phyloP scores from a whole-genome alignment of 2,797 vertebrate species.

The Apogon talboti region DNA sequence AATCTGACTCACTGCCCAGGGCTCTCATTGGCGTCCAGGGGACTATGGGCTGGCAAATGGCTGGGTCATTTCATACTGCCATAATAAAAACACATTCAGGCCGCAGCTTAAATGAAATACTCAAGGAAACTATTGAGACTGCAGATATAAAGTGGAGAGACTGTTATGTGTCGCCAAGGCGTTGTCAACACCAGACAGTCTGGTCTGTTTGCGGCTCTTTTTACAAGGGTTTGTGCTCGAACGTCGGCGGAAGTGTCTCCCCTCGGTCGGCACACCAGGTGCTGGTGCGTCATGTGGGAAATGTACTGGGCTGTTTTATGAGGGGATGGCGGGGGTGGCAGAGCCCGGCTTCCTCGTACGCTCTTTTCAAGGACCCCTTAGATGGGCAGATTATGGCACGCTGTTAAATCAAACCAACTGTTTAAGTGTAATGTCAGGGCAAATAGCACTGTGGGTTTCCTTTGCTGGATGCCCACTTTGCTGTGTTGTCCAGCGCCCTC shows the following conservation, averaged over 20 bases:
- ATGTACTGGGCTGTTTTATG: conserved; percentile 50
- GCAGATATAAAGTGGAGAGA: conserved; percentile 44
- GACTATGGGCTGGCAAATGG: conserved; percentile 57
- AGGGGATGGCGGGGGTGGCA: conserved; percentile 23
- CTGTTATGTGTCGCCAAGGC: conserved; percentile 63
- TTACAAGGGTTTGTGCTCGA: conserved; percentile 57
- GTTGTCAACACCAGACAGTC: conserved; percentile 76
- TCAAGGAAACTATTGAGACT: conserved; percentile 56
- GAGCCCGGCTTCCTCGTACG: conserved; percentile 16
- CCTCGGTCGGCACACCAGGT: conserved; percentile 59
- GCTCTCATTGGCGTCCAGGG: conserved; percentile 57
- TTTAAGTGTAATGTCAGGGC: conserved; percentile 52
- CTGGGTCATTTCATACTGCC: conserved; percentile 60
- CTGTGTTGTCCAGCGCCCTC: conserved; percentile 3
- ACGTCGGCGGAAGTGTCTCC: conserved; percentile 68
- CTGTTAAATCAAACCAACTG: conserved; percentile 49
- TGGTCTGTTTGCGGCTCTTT: conserved; percentile 69
- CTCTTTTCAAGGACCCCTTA: conserved; percentile 30
- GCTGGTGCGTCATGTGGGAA: conserved; percentile 56
- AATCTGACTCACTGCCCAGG: conserved; percentile 57
- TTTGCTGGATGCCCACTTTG: conserved; percentile 3
- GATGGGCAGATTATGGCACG: conserved; percentile 32
- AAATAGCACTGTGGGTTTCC: conserved; percentile 50
- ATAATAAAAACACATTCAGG: conserved; percentile 68
- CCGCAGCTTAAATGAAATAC: conserved; percentile 58